phyloP scores from a whole-genome alignment of 1,140 invertebrate genomes.

The Drusus annulatus region DNA sequence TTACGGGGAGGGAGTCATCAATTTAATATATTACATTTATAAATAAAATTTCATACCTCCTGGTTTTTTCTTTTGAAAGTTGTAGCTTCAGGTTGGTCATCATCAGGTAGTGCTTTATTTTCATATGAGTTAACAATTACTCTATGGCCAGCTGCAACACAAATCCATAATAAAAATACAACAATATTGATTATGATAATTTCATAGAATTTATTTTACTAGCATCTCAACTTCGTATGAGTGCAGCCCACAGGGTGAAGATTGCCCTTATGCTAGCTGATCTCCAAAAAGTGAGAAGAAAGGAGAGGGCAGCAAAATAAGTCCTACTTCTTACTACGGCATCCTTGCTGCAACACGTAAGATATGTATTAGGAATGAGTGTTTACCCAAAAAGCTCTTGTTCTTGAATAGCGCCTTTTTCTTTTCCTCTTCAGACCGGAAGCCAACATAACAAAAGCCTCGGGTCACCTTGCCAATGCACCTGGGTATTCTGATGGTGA shows the following conservation, averaged over 20 bases:
- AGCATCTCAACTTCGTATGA: no score
- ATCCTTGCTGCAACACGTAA: neutral
- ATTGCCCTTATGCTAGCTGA: no score
- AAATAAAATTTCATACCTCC: no score
- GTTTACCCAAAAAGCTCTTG: conserved; percentile 86
- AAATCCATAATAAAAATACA: neutral
- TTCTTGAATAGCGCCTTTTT: conserved; percentile 88
- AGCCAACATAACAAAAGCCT: conserved; percentile 93
- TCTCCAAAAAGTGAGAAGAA: no score
- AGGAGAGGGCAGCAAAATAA: no score
- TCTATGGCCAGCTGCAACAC: conserved; percentile 75
- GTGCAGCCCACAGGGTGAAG: no score
- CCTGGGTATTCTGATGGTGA: conserved; percentile 83
- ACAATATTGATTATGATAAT: no score
- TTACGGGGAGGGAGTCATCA: no score
- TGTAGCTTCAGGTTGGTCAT: conserved; percentile 64
- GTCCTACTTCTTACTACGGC: no score
- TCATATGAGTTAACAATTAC: conserved; percentile 78
- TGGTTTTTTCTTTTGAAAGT: conserved; percentile 74
- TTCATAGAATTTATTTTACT: no score
- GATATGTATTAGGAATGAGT: neutral
- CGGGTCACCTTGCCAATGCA: conserved; percentile 75
- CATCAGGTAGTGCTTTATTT: conserved; percentile 63
- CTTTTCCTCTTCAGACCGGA: conserved; percentile 86
- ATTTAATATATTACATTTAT: no score